Conservation (phyloP, 2,113 vertebrate genomes). For the rabbit (Oryctolagus cuniculus) region mOryCun1.1 NC_091452.1:8580501-8581000, state of each 20-base stretch:
- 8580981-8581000: not conserved
- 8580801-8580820: slow-evolving; percentile 79
- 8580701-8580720: slow-evolving; percentile 83
- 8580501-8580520: slow-evolving; percentile 76
- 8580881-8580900: slow-evolving; percentile 66
- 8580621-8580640: slow-evolving; percentile 81
- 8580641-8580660: slow-evolving; percentile 86
- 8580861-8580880: slow-evolving; percentile 60
- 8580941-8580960: slow-evolving; percentile 60
- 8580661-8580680: slow-evolving; percentile 84
- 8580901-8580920: slow-evolving; percentile 72
- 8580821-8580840: slow-evolving; percentile 67
- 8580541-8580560: slow-evolving; percentile 73
- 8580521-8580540: slow-evolving; percentile 78
- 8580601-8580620: slow-evolving; percentile 49
- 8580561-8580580: slow-evolving; percentile 74
- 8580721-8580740: slow-evolving; percentile 72
- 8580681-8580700: slow-evolving; percentile 81
- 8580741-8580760: slow-evolving; percentile 60
- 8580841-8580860: slow-evolving; percentile 41
- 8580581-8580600: slow-evolving; percentile 75
- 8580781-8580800: slow-evolving; percentile 59
- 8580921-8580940: slow-evolving; percentile 77
- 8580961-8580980: slow-evolving; percentile 5
- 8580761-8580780: slow-evolving; percentile 76